These are phyloP conservation scores for Chiloscyllium punctatum DNA, from an alignment of 2,797 vertebrate species.

Conservation along the genomic window DNA sequence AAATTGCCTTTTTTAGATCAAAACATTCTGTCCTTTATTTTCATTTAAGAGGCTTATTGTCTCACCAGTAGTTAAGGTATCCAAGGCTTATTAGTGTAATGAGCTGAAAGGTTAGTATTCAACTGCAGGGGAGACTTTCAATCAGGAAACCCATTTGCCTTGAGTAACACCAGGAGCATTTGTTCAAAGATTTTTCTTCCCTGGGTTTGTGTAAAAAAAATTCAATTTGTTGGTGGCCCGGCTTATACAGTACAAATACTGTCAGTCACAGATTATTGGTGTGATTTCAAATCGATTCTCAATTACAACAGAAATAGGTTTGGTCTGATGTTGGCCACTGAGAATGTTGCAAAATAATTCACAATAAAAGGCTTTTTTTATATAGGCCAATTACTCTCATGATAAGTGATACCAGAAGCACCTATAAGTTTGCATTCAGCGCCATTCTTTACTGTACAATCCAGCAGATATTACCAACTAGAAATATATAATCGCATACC, in stretches of 20 bases:
- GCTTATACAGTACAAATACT: not conserved
- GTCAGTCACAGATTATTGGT: slow-evolving; percentile 11
- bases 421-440: not conserved
- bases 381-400: not conserved
- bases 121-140: not conserved
- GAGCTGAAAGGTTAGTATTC: not conserved
- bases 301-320: slow-evolving; percentile 14
- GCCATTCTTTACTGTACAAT: not conserved
- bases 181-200: not conserved
- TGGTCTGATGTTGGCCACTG: not conserved
- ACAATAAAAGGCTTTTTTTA: not conserved
- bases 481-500: not conserved
- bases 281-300: slow-evolving; percentile 23
- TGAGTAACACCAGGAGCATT: not conserved
- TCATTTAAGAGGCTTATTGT: not conserved
- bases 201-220: not conserved
- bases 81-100: slow-evolving; percentile 9
- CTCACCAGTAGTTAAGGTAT: not conserved
- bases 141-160: not conserved
- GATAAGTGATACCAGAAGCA: not conserved
- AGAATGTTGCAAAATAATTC: not conserved
- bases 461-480: not conserved
- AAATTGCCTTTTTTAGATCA: not conserved
- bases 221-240: slow-evolving; percentile 5
- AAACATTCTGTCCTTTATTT: not conserved